Evolutionary conservation across 2,113 vertebrate genomes (phyloP), one percentile per base, ranked within the genome.

Genomic region (Gavia stellata): DNA sequence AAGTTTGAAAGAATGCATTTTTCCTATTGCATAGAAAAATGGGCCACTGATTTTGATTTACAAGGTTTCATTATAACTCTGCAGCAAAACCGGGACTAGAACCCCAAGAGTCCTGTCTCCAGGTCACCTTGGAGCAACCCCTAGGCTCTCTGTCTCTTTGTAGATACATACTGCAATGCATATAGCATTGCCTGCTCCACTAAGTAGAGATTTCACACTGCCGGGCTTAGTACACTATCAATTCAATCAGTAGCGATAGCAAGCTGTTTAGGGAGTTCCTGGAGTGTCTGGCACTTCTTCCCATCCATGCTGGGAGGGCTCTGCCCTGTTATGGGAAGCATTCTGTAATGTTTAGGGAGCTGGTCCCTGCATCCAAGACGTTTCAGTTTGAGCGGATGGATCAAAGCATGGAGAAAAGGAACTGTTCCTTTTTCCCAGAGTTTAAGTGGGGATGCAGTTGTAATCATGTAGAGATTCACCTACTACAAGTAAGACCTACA

Each of bases 51-150:
- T 90, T 82, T 80, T 91, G 78, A 92, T 92, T 95, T 95, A 77
- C 53, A 66, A 62, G 74, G 74, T 72, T 96, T 96, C 79, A 83
- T 95, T 96, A 94, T 44, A 94, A 66, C 81, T 91, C 72, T 90
- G 84, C 87, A 85, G 81, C 58, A 73, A 94, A 97, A 94, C 59
- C 86, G 90, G 92, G 78, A 92, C 78, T 89, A 7, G 95, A 94
- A 94, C 77, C 96, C 81, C 94, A 45, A 70, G 94, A 77, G 92
- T 58, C 66, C 74, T 0, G 0, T 91, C 93, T 94, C 52, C 58
- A 92, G 92, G 92, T 97, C 94, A 94, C 92, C 74, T 92, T 94
- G 93, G 91, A 94, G 55, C 67, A 92, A 9, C 26, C 70, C 40
- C 33, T 26, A 42, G 73, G 24, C 31, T 38, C 14, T 81, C 17